Base-by-base conservation (phyloP, 2,888 invertebrate genomes). In the Aquatica leii region DNA sequence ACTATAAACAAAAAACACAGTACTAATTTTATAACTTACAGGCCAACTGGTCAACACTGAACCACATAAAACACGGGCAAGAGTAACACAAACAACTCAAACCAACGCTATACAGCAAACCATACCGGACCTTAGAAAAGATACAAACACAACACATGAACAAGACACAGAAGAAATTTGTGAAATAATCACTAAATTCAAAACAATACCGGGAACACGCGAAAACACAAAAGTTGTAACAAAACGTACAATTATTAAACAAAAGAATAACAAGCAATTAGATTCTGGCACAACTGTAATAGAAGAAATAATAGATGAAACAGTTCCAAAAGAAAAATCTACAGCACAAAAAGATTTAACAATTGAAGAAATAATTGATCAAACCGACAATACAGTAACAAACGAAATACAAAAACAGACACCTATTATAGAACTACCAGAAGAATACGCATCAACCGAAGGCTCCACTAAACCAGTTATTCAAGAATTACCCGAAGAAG, bases 101-200 rank as follows among this genome's bases (percentile, higher is more conserved):
- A 67, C 71, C 69, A 57, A 73, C 69, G 78, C 68, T 69, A 72
- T 77, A 68, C 78, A 80, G 76, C 74, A 80, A 79, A 71, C 74
- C 73, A 76, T 69, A 72, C 74, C 78, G 58, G 74, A 78, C 67
- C 74, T 76, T 68, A 73, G 72, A 74, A 72, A 76, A 73, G 74
- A 78, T 73, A 75, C 71, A 68, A 71, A 76, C 68, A 73, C 66
- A 62, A 65, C 68, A 66, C 63, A 62, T 18, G 63, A 76, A 61
- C 59, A 66, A 34, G 65, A 73, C 18, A 75, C 73, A 66, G 74
- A 86, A 80, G 86, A 87, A 83, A 82, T 83, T 43, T 85, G 86
- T 78, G 87, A 87, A 82, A 86, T 87, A 14, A 77, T 87, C 37
- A 87, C 86, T 0, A 87, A 85, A 78, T 87, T 87, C 70, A 79